Percentiles rank a stretch among this genome's conserved stretches.
These are phyloP conservation scores for Hoplias malabaricus DNA, from an alignment of 2,113 vertebrate species.

Conservation along the genomic window DNA sequence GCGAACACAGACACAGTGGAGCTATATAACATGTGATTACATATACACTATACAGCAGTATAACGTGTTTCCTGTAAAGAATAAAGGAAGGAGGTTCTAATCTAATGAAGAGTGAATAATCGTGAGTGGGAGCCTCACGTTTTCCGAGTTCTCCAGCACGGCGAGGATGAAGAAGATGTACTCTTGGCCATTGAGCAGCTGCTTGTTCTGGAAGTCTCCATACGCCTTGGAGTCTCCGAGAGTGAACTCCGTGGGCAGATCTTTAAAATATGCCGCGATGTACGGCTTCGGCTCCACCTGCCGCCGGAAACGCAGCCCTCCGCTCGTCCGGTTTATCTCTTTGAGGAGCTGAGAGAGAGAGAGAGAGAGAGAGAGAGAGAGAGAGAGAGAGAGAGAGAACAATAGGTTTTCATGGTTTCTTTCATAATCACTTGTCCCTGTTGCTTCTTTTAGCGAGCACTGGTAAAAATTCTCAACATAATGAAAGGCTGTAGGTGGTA, in stretches of 20 bases:
- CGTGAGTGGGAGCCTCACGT: slow-evolving; percentile 78
- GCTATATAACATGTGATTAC: too few species aligned
- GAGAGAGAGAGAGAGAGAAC: too few species aligned
- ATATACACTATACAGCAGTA: too few species aligned
- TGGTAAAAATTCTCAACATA: too few species aligned
- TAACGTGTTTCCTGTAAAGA: neutral
- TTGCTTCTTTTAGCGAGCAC: too few species aligned
- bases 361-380: neutral
- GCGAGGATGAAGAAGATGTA: slow-evolving; percentile 97
- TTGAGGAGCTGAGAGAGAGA: slow-evolving; percentile 82
- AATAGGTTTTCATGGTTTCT: too few species aligned
- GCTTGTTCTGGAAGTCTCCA: slow-evolving; percentile 94
- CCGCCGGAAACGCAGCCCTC: slow-evolving; percentile 86
- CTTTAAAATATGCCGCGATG: slow-evolving; percentile 92
- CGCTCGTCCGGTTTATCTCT: slow-evolving; percentile 92
- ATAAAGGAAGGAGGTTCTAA: neutral
- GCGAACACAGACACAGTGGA: neutral
- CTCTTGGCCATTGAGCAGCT: slow-evolving; percentile 94
- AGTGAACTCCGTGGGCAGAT: slow-evolving; percentile 92
- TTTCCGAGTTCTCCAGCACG: slow-evolving; percentile 93
- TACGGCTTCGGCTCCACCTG: slow-evolving; percentile 93
- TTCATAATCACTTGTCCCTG: too few species aligned
- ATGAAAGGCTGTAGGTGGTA: too few species aligned
- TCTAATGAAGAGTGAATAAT: too few species aligned
- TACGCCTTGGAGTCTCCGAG: slow-evolving; percentile 91